Base-by-base conservation (phyloP, 2,888 invertebrate species). In the Lydus trimaculatus region DNA sequence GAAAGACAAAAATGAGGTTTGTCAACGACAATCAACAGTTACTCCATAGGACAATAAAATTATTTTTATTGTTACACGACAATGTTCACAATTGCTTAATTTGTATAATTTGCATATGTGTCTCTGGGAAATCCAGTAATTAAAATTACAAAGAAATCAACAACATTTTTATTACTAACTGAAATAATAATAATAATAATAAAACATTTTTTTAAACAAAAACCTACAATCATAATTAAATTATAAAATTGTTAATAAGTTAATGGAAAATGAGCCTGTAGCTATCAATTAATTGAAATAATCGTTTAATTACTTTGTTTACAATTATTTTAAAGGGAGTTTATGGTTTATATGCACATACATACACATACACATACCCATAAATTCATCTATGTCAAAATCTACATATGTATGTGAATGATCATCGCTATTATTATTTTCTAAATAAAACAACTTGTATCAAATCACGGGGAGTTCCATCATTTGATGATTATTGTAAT, bases 231-330 rank as follows among this genome's bases (percentile, higher is more conserved):
- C 52, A 52, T 6, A 25, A 52, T 48, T 48, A 17, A 20, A 20
- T 52, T 52, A 23, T 23, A 23, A 25, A 25, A 11, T 52, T 52
- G 5, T 52, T 25, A 52, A 48, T 48, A 48, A 48, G 1, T n/a
- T 7, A 43, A 17, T 7, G 6, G 6, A 17, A n/a, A 20, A 48
- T 48, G 2, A 23, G 52, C 52, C 61, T 59, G 70, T 73, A 74
- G 76, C 71, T 76, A 74, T 72, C 77, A 80, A 80, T 80, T 79
- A 81, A 80, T 78, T 75, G 77, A 75, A 77, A 81, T 81, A 78
- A 79, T 79, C 75, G 79, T 80, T 80, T 80, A 81, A 81, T 80
- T 80, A 75, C 78, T 80, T 80, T 79, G 79, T 79, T 81, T 80
- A 79, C 81, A 79, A 78, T 79, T 77, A 74, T n/a, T n/a, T n/a